These are phyloP conservation scores for Phoenoteleia sp. DNA, from an alignment of 2,888 invertebrate genomes.

Conservation along the genomic window DNA sequence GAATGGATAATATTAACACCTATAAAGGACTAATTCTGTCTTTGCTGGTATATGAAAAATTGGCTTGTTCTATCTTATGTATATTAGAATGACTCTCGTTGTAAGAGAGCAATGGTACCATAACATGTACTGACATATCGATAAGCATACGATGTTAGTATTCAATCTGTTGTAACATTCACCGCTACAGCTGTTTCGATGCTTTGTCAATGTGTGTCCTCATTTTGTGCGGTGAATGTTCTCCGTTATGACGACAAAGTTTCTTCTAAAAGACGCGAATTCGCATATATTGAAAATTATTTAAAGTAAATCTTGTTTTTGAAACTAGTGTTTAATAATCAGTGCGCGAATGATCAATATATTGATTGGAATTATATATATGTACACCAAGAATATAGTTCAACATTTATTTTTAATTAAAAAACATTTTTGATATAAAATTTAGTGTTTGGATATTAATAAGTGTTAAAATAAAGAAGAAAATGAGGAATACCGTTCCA, in stretches of 20 bases:
- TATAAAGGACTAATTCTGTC: constrained; percentile 6
- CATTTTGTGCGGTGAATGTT: constrained; percentile 66
- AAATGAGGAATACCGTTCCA: constrained; percentile 66
- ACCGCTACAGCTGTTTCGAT: constrained; percentile 67
- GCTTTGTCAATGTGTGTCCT: constrained; percentile 70
- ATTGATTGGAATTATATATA: too few relatives aligned
- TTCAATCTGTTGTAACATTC: constrained; percentile 69
- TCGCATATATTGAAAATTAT: constrained; percentile 30
- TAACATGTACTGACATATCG: constrained; percentile 58
- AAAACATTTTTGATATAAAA: too few relatives aligned
- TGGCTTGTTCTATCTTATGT: background rate
- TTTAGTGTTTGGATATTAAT: background rate
- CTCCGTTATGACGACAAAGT: constrained; percentile 49
- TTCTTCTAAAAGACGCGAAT: constrained; percentile 19
- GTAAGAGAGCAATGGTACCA: constrained; percentile 39
- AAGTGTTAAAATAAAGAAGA: background rate
- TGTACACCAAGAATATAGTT: too few relatives aligned
- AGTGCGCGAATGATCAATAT: too few relatives aligned
- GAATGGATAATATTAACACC: too few relatives aligned
- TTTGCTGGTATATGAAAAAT: background rate
- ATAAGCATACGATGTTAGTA: constrained; percentile 64
- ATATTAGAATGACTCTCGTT: background rate
- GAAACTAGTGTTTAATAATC: background rate
- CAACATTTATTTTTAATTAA: too few relatives aligned
- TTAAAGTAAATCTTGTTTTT: background rate